Base-by-base conservation (phyloP, 2,113 vertebrate species). In the Seriola rivoliana region DNA sequence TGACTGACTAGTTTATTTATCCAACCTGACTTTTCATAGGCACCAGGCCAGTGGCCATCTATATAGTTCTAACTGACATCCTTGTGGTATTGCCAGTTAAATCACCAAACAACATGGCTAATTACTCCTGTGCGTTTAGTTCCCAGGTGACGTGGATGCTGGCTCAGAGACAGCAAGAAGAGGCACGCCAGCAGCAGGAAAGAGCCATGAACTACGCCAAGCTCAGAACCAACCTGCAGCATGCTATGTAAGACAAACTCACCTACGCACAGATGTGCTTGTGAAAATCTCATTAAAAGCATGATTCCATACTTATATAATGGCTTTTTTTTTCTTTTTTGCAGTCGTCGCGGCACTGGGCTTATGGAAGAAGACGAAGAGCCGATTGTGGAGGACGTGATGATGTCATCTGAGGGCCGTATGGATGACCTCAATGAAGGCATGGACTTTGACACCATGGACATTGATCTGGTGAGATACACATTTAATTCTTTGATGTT, bases 391-490 rank as follows among this genome's bases (percentile, higher is more conserved):
- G 98, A 99, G 96, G 98, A 99, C 69, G 98, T 99, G 86, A 99
- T 99, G 98, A 99, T 99, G 98, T 99, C 98, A 70, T 99, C 98
- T 44, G 98, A 99, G 94, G 98, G 98, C 67, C 96, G 98, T 73
- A 97, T 99, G 93, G 98, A 99, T 84, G 98, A 99, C 94, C 97
- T 99, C 85, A 99, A 99, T 38, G 98, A 99, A 94, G 98, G 98
- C 95, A 99, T 99, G 97, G 98, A 99, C 94, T 99, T 99, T 60
- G 98, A 99, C 90, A 99, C 98, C 91, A 99, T 99, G 97, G 98
- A 99, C 93, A 99, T 99, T 93, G 98, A 99, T 92, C 94, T 99
- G 97, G 98, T 99, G 95, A 96, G 96, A 89, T 5, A 8, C 8
- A 13, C 2, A 29, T 81, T 29, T 5, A 23, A 55, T 42, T 42